phyloP scores from a whole-genome alignment of 92 coral and sea anemone species.

The Scolanthus callimorphus region DNA sequence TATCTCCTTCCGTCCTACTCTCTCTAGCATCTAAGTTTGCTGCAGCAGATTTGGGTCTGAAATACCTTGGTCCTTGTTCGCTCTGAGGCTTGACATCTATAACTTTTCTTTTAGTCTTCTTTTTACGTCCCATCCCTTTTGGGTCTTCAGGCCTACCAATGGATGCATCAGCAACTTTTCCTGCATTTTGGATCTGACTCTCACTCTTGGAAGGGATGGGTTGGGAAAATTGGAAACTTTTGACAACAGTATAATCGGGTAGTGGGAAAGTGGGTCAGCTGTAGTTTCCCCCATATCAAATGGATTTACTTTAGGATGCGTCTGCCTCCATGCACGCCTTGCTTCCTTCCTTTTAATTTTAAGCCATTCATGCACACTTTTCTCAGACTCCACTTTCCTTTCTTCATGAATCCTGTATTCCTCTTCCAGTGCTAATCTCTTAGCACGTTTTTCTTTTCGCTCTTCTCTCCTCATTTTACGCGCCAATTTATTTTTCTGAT shows the following conservation, averaged over 20 bases:
- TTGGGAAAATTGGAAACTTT: conserved; percentile 33
- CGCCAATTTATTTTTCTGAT: conserved; percentile 57
- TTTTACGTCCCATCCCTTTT: no score
- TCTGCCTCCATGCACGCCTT: conserved; percentile 33
- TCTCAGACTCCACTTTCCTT: conserved; percentile 35
- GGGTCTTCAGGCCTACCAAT: no score
- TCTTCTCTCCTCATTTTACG: conserved; percentile 61
- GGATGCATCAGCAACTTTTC: no score
- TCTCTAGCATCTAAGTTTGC: neutral
- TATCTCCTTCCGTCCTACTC: neutral
- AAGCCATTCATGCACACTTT: conserved; percentile 64
- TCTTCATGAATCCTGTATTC: conserved; percentile 50
- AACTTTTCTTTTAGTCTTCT: neutral
- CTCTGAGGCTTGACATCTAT: neutral
- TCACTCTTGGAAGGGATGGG: neutral
- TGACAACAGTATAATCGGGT: conserved; percentile 60
- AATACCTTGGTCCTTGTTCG: neutral
- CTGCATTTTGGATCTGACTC: no score
- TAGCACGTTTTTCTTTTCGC: conserved; percentile 62
- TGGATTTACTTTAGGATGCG: conserved; percentile 49
- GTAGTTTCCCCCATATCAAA: conserved; percentile 19
- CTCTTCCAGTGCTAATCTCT: conserved; percentile 61
- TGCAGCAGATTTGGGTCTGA: conserved; percentile 44
- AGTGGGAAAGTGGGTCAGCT: conserved; percentile 24
- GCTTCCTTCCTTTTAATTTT: conserved; percentile 50